These are phyloP conservation scores for Triplophysa tibetana DNA, from an alignment of 2,113 vertebrate genomes.

Conservation along the genomic window DNA sequence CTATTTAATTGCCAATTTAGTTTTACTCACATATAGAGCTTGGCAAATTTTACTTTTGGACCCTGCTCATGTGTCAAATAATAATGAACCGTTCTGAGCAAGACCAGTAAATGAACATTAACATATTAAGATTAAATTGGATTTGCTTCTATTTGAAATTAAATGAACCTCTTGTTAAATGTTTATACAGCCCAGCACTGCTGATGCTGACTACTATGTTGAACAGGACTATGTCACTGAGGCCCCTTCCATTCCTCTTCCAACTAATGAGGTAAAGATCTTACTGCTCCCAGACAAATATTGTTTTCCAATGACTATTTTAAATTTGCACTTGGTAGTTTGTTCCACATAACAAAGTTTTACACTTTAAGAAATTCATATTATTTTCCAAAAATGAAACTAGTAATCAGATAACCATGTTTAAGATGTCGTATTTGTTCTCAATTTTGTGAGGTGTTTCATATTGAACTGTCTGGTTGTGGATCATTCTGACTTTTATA, in stretches of 20 bases:
- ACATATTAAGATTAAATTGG: conserved; percentile 28
- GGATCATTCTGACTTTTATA: not conserved
- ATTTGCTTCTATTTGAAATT: conserved; percentile 6
- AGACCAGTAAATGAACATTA: not conserved
- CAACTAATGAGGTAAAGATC: conserved; percentile 43
- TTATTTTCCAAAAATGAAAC: no score
- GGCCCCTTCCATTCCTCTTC: conserved; percentile 70
- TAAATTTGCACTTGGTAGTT: not conserved
- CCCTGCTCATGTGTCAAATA: not conserved
- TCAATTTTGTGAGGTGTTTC: not conserved
- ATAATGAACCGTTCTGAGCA: not conserved
- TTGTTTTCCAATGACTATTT: conserved; percentile 1
- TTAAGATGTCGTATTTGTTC: not conserved
- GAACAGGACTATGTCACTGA: conserved; percentile 77
- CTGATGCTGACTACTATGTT: conserved; percentile 79
- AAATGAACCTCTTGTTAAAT: conserved; percentile 19
- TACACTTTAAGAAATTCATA: no score
- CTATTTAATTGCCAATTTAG: no score
- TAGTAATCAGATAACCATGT: no score
- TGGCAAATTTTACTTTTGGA: no score
- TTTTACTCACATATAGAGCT: no score
- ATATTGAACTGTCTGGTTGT: not conserved
- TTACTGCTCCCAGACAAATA: not conserved
- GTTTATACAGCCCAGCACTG: conserved; percentile 73
- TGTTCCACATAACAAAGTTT: no score